Evolutionary conservation across 2,113 vertebrate species (phyloP), one percentile per base, ranked within the genome.

Genomic region (Eubucco bourcierii): DNA sequence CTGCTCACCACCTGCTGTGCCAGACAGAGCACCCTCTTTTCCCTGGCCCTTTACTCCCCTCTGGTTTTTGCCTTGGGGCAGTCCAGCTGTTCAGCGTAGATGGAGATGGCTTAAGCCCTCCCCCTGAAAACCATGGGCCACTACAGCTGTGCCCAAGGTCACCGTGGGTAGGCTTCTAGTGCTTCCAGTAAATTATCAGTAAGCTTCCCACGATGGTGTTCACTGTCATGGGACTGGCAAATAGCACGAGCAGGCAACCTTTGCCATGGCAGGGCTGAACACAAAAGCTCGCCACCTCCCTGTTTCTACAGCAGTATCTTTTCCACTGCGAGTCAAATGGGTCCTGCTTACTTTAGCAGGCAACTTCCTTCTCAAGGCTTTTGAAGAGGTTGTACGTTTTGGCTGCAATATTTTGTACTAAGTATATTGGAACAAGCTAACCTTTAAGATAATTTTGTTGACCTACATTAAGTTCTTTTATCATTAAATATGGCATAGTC

Each of bases 341-440:
- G 24, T 75, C 53, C 58, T 86, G 37, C 34, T 75, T 27, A 18
- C 20, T 82, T 33, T 5, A 71, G 41, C 41, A 73, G 52, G 28
- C 29, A 76, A 20, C 53, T 61, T 92, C 63, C 27, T 84, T 80
- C 53, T 80, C 37, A 73, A 71, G 33, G 3, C 44, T 87, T 87
- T 90, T 58, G 72, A 71, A 55, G 47, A 74, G 11, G 21, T 19
- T 4, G 6, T 74, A 29, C 29, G 5, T 83, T 89, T 71, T 41
- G 37, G 44, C 25, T 83, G n/a, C 53, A 78, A 39, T 84, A 41
- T 46, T 67, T 87, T 31, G 12, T 80, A 80, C 47, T 71, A 82
- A 80, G 56, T 60, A 15, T 77, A 75, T 58, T 71, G 75, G 84
- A 92, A 82, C 75, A 83, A 94, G 34, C 31, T 89, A 95, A 90